phyloP scores from a whole-genome alignment of 2,888 invertebrate genomes.

The Rhopalosiphum nymphaeae region DNA sequence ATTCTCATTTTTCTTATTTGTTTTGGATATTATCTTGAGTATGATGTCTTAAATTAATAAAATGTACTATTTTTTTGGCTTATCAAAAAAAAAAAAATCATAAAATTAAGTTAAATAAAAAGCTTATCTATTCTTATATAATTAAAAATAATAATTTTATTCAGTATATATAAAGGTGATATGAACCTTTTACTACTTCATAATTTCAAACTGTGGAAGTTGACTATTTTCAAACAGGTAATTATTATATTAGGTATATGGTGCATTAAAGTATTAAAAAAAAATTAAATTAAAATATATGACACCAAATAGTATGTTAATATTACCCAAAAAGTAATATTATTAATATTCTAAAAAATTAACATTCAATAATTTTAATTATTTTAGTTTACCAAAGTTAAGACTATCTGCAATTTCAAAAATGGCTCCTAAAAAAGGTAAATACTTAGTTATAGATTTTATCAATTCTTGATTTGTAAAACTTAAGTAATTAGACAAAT shows the following conservation, averaged over 20 bases:
- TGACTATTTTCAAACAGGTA: background rate
- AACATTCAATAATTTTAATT: background rate
- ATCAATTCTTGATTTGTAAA: background rate
- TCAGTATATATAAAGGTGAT: background rate
- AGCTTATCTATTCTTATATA: background rate
- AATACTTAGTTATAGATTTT: background rate
- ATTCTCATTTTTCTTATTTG: background rate
- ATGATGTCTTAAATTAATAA: background rate
- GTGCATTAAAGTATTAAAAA: background rate
- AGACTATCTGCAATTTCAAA: background rate
- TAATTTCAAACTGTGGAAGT: background rate
- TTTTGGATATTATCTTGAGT: background rate
- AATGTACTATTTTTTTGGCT: background rate
- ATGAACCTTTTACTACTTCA: background rate
- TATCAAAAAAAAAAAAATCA: background rate
- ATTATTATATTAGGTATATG: background rate
- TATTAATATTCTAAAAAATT: background rate
- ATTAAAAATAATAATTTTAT: background rate
- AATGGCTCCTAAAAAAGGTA: background rate
- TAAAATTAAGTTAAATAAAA: background rate
- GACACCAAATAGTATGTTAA: background rate
- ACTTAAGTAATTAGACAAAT: background rate
- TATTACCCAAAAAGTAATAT: background rate
- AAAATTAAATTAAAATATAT: background rate
- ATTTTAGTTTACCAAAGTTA: background rate